phyloP scores from a whole-genome alignment of 2,113 vertebrate genomes.

The Aphyosemion australe region DNA sequence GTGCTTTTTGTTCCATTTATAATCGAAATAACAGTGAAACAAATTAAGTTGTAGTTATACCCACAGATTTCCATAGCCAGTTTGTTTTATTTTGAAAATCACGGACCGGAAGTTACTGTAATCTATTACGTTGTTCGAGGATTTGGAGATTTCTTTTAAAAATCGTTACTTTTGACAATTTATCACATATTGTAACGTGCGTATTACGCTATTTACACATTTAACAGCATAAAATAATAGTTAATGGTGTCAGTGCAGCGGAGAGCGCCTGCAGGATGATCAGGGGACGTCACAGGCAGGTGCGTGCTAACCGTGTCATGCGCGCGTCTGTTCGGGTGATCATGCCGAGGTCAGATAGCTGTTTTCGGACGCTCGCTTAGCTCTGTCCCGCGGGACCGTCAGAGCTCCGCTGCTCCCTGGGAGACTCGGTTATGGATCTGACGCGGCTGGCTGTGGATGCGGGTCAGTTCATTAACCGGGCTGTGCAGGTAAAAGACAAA shows the following conservation, averaged over 20 bases:
- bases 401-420: too few relatives aligned
- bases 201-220: neutral
- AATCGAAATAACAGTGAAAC: neutral
- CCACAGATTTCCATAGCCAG: too few relatives aligned
- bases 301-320: neutral
- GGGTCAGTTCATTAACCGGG: conserved; percentile 87
- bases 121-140: neutral
- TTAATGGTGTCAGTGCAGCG: neutral
- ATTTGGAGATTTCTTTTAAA: neutral
- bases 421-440: conserved; percentile 65
- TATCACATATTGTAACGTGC: neutral
- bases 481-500: conserved; percentile 83
- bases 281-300: conserved; percentile 9
- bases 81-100: conserved; percentile 40
- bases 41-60: neutral
- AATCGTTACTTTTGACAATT: neutral
- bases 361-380: neutral
- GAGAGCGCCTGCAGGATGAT: neutral
- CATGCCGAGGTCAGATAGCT: conserved; percentile 21
- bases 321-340: neutral
- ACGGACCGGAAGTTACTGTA: neutral
- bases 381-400: neutral
- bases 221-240: neutral
- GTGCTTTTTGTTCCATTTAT: neutral
- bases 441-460: conserved; percentile 87